Percentiles rank a stretch among this genome's conserved stretches.
These are phyloP conservation scores for Phocoena phocoena DNA, from an alignment of 2,113 vertebrate genomes.

Conservation along the genomic window DNA sequence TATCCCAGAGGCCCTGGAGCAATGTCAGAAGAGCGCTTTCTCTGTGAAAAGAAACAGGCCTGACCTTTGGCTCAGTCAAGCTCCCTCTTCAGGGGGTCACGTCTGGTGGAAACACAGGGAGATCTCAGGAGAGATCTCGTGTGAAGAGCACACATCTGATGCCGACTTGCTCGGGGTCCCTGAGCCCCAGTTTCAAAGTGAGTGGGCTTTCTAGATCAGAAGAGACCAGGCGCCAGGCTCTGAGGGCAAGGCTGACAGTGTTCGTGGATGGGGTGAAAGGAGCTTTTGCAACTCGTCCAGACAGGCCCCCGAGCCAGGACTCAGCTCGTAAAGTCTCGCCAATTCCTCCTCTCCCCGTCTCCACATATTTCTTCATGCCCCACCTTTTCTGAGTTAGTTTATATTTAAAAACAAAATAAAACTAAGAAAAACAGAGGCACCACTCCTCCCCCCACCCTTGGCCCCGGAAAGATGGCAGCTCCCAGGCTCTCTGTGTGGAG, in stretches of 20 bases:
- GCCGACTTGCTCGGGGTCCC: neutral
- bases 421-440: neutral
- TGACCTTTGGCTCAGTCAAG: neutral
- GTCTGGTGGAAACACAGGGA: neutral
- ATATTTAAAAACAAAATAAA: neutral
- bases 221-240: neutral
- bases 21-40: neutral
- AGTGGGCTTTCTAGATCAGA: no score
- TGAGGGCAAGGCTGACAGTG: neutral
- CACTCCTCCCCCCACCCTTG: neutral
- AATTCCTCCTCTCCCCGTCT: neutral
- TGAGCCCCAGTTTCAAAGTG: neutral
- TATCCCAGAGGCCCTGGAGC: neutral
- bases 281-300: neutral
- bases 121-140: neutral
- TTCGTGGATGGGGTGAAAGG: neutral
- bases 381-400: neutral
- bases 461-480: neutral
- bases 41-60: neutral
- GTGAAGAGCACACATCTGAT: neutral
- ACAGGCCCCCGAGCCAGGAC: neutral
- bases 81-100: neutral
- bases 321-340: neutral
- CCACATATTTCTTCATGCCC: no score
- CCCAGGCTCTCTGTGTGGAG: slow-evolving; percentile 10